phyloP scores from a whole-genome alignment of 2,888 invertebrate species.

The Harpalus rubripes region DNA sequence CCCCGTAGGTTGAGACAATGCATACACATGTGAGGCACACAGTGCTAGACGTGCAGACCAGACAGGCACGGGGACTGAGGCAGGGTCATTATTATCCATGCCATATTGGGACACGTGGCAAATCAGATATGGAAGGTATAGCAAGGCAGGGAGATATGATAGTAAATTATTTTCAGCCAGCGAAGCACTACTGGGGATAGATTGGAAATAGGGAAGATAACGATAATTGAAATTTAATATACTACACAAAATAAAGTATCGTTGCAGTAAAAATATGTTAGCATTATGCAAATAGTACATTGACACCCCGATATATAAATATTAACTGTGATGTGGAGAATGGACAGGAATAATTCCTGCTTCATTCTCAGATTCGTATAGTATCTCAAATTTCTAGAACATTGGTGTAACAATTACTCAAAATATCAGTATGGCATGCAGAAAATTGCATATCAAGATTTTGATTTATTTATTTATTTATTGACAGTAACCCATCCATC shows the following conservation, averaged over 20 bases:
- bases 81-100: slow-evolving; percentile 10
- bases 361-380: too few species aligned
- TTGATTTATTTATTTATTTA: too few species aligned
- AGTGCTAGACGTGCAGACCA: background rate
- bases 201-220: background rate
- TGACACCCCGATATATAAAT: too few species aligned
- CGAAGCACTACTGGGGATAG: background rate
- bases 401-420: too few species aligned
- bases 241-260: background rate
- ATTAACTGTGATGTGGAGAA: too few species aligned
- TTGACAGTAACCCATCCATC: too few species aligned
- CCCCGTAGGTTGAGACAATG: slow-evolving; percentile 55
- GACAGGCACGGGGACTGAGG: background rate
- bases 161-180: background rate
- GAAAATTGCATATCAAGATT: too few species aligned
- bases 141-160: background rate
- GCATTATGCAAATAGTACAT: too few species aligned
- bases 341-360: too few species aligned
- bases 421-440: too few species aligned
- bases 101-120: slow-evolving; percentile 6
- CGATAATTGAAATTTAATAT: background rate
- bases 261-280: too few species aligned
- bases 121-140: slow-evolving; percentile 2
- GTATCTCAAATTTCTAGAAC: too few species aligned
- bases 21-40: slow-evolving; percentile 37